A percentile compares a stretch with the other conserved stretches of the same genome.
phyloP scores from a whole-genome alignment of 30 jellyfish, hydroid and myxozoan genomes.

The Pelagia noctiluca region DNA sequence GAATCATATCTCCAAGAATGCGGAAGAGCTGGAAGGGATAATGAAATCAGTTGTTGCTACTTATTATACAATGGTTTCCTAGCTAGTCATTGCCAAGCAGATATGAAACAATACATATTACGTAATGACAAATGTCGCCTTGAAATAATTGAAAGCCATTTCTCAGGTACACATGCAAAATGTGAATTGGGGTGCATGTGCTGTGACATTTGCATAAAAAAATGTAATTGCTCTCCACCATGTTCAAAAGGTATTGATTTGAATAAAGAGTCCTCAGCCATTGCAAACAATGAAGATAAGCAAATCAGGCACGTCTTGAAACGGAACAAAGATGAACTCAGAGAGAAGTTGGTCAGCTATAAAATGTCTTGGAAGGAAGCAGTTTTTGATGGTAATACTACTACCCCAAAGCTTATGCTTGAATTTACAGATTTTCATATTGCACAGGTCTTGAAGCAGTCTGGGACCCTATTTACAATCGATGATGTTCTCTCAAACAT shows the following conservation, averaged over 20 bases:
- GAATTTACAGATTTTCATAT: constrained; percentile 12
- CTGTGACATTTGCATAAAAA: constrained; percentile 11
- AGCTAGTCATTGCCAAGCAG: constrained; percentile 6
- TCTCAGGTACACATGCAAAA: not conserved
- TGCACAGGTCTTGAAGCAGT: not conserved
- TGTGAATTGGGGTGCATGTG: constrained; percentile 13
- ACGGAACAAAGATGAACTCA: not conserved
- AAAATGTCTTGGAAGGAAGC: not conserved
- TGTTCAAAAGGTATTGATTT: not conserved
- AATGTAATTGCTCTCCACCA: constrained; percentile 8
- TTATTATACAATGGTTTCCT: not conserved
- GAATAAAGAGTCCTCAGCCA: not conserved
- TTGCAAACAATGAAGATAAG: not conserved
- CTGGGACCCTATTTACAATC: not conserved
- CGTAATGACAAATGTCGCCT: constrained; percentile 13
- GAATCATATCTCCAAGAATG: constrained; percentile 14
- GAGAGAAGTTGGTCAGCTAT: not conserved
- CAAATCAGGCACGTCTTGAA: not conserved
- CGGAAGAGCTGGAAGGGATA: constrained; percentile 28
- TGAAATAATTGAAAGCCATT: not conserved
- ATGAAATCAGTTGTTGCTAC: not conserved
- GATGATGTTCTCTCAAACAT: not conserved
- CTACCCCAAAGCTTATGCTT: not conserved
- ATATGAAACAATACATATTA: constrained; percentile 11
- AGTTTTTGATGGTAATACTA: not conserved